These are phyloP conservation scores for Villa cingulata DNA, from an alignment of 2,888 invertebrate species.

Conservation along the genomic window DNA sequence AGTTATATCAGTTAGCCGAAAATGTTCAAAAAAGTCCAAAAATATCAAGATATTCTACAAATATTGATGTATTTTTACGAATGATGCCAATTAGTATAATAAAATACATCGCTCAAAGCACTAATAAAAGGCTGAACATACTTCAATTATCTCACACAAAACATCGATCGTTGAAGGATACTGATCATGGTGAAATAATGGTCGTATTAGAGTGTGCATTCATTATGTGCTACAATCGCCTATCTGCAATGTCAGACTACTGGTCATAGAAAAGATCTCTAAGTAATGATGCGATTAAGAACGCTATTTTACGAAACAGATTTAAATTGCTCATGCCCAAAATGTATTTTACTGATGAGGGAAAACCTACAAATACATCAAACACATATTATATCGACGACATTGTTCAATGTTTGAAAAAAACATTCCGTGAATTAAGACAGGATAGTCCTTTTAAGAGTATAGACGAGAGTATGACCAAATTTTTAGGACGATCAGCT, in stretches of 20 bases:
- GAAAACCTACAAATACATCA: neutral
- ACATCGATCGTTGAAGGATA: no score
- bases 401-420: conserved; percentile 9
- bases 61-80: no score
- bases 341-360: conserved; percentile 8
- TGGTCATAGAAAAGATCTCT: conserved; percentile 1
- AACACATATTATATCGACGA: conserved; percentile 9
- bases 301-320: no score
- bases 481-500: no score
- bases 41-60: no score
- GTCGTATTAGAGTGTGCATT: conserved; percentile 8
- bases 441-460: conserved; percentile 8
- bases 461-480: no score
- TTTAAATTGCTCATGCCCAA: neutral
- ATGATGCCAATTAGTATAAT: no score
- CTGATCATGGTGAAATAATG: conserved; percentile 10
- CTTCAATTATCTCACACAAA: no score
- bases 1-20: no score
- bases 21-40: no score
- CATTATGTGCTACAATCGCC: conserved; percentile 8
- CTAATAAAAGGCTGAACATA: no score
- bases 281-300: neutral
- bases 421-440: conserved; percentile 4
- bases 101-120: no score
- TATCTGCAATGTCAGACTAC: conserved; percentile 2